Percentiles rank a stretch among this genome's conserved stretches.
These are phyloP conservation scores for Ancistrus triradiatus DNA, from an alignment of 2,113 vertebrate species.

Conservation along the genomic window DNA sequence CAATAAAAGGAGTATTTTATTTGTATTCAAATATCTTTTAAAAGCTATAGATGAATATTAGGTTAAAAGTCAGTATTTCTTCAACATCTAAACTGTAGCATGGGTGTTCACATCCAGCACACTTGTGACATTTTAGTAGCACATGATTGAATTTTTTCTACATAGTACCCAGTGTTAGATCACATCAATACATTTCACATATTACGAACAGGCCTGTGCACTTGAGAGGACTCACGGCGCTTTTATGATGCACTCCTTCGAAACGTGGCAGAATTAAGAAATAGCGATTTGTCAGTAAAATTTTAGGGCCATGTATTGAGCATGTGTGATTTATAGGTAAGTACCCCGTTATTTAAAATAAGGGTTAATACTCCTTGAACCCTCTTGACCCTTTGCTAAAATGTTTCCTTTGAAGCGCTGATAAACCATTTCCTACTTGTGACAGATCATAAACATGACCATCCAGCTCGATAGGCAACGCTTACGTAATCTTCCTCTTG, in stretches of 20 bases:
- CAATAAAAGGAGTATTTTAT: too few relatives aligned
- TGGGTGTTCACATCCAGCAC: constrained; percentile 3
- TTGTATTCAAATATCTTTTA: too few relatives aligned
- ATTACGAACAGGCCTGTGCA: background rate
- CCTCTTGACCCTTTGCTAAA: constrained; percentile 27
- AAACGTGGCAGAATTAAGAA: constrained; percentile 28
- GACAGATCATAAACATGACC: constrained; percentile 52
- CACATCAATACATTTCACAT: background rate
- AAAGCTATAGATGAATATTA: too few relatives aligned
- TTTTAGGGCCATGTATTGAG: constrained; percentile 15
- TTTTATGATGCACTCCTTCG: constrained; percentile 29
- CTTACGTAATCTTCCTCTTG: constrained; percentile 42
- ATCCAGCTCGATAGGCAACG: constrained; percentile 46
- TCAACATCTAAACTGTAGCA: constrained; percentile 7
- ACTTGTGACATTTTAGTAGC: constrained; percentile 10
- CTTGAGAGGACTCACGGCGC: background rate
- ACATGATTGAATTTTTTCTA: constrained; percentile 16
- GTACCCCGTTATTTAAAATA: constrained; percentile 34
- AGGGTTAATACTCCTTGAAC: constrained; percentile 25
- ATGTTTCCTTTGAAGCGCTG: constrained; percentile 18
- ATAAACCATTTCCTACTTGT: constrained; percentile 51
- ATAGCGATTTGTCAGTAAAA: constrained; percentile 29
- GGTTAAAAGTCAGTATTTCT: too few relatives aligned
- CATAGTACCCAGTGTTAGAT: background rate
- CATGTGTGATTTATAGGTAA: constrained; percentile 40